Percentiles rank a stretch among this genome's conserved stretches.
Evolutionary conservation across 2,113 vertebrate species (phyloP).

Genomic region (Pyrgilauda ruficollis): DNA sequence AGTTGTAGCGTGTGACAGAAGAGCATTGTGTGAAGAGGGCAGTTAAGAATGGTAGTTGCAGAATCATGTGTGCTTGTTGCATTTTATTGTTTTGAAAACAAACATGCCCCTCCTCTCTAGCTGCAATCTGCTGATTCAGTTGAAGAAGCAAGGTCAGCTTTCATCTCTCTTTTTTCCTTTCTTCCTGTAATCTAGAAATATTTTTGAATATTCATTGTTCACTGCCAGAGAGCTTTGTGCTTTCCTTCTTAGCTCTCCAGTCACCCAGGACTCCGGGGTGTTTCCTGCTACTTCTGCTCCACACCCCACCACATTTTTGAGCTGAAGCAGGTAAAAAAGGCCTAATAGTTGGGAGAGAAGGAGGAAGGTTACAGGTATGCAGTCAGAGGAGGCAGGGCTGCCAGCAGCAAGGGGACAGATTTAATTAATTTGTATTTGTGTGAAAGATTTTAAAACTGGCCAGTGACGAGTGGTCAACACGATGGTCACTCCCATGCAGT

Average conservation of each 20-base stretch:
- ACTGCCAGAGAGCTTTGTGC: neutral
- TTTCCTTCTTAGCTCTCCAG: neutral
- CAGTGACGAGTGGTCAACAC: rapidly evolving
- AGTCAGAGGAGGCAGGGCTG: neutral
- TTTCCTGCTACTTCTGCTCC: neutral
- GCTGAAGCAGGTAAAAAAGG: neutral
- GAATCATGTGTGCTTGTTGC: neutral
- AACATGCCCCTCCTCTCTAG: neutral
- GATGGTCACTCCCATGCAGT: neutral
- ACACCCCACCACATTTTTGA: rapidly evolving
- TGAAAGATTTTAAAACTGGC: neutral
- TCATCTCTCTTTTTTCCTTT: neutral
- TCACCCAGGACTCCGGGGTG: neutral
- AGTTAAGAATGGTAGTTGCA: neutral
- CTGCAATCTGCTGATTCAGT: neutral
- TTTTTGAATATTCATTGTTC: neutral
- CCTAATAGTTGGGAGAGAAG: neutral
- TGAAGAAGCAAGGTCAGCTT: neutral
- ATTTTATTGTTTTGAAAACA: neutral
- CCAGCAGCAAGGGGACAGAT: neutral
- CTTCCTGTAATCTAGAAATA: neutral
- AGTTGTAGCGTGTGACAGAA: neutral
- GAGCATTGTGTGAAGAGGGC: neutral
- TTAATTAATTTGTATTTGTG: neutral
- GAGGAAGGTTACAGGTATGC: neutral